phyloP scores from a whole-genome alignment of 2,888 invertebrate species.

The Vanessa cardui region DNA sequence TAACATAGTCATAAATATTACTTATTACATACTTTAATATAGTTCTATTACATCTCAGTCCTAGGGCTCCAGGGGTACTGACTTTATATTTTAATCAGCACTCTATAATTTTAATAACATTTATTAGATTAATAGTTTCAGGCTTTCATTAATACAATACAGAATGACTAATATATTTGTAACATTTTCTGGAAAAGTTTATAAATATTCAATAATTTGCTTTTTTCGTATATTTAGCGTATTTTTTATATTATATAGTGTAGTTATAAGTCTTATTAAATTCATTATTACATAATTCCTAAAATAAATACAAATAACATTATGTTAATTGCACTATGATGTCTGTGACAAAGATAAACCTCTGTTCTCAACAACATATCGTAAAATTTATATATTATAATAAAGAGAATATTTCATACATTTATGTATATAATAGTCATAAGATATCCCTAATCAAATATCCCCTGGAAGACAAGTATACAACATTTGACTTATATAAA shows the following conservation, averaged over 20 bases:
- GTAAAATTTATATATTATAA: constrained; percentile 61
- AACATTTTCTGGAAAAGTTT: constrained; percentile 10
- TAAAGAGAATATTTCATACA: constrained; percentile 60
- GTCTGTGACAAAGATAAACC: constrained; percentile 59
- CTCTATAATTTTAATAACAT: not conserved
- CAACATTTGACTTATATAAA: constrained; percentile 57
- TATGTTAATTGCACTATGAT: constrained; percentile 52
- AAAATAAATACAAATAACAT: constrained; percentile 31
- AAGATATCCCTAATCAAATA: constrained; percentile 41
- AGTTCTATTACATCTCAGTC: constrained; percentile 15
- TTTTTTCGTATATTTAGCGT: constrained; percentile 13
- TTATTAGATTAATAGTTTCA: not conserved
- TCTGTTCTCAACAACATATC: constrained; percentile 64
- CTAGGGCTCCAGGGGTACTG: constrained; percentile 28
- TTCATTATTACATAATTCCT: constrained; percentile 25
- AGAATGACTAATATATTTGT: not conserved
- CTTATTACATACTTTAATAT: constrained; percentile 18
- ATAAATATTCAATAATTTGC: not conserved
- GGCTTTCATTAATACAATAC: not conserved
- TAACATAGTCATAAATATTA: constrained; percentile 28
- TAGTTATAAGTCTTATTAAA: constrained; percentile 7
- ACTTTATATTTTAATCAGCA: not conserved
- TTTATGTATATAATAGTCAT: constrained; percentile 31
- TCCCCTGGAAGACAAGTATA: constrained; percentile 70
- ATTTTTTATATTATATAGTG: constrained; percentile 25